These are phyloP conservation scores for Acromyrmex echinatior DNA, from an alignment of 1,140 invertebrate genomes.

Conservation along the genomic window DNA sequence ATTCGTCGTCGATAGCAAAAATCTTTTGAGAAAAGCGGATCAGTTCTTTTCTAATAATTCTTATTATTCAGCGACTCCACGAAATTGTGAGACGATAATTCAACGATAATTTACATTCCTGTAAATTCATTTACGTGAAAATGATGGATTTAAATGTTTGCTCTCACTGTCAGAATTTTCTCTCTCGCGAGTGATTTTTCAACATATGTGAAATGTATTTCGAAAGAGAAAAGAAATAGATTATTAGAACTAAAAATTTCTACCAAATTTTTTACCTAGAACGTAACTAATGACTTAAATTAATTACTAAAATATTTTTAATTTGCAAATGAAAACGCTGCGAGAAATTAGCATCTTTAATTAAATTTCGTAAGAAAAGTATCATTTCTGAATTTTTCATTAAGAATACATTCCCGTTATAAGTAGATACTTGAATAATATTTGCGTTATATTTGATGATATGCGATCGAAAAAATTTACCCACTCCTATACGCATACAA, in stretches of 20 bases:
- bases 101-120: not conserved
- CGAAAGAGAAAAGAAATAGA: not conserved
- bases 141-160: not conserved
- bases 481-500: no score
- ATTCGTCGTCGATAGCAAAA: not conserved
- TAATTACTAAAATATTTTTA: constrained; percentile 13
- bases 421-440: not conserved
- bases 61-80: not conserved
- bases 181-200: not conserved
- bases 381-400: not conserved
- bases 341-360: constrained; percentile 19
- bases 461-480: not conserved
- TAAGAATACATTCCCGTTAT: not conserved
- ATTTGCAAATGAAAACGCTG: constrained; percentile 8
- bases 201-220: not conserved
- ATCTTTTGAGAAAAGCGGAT: not conserved
- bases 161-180: not conserved
- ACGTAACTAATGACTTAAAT: not conserved
- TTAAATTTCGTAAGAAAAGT: constrained; percentile 5
- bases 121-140: not conserved
- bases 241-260: constrained; percentile 4
- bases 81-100: not conserved
- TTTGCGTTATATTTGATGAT: not conserved
- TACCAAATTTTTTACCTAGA: not conserved
- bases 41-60: not conserved